Conservation (phyloP, 2,888 invertebrate genomes). For the Hololepta plana region DNA sequence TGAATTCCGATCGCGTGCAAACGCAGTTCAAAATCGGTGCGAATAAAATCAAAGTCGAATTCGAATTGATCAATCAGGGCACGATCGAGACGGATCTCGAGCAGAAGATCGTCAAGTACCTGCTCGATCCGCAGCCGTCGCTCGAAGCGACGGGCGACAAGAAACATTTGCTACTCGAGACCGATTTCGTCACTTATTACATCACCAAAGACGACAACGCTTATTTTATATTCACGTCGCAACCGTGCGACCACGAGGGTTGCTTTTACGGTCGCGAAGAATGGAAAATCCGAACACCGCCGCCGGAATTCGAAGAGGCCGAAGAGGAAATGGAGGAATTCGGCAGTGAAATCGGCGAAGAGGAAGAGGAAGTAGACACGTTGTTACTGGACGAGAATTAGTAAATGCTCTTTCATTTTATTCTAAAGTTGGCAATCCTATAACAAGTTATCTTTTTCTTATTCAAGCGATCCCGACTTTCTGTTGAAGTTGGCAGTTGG, state of each 20-base stretch:
- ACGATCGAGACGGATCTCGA: no score
- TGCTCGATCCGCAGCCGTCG: no score
- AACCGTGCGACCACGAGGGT: slow-evolving; percentile 19
- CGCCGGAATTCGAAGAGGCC: slow-evolving; percentile 1
- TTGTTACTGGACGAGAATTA: no score
- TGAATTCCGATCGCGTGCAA: slow-evolving; percentile 18
- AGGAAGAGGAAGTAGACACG: slow-evolving; percentile 1
- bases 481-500: no score
- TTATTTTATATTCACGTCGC: slow-evolving; percentile 23
- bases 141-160: no score
- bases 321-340: slow-evolving; percentile 1
- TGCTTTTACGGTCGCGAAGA: slow-evolving; percentile 21
- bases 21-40: slow-evolving; percentile 21
- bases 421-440: no score
- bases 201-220: slow-evolving; percentile 20
- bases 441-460: no score
- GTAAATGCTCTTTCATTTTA: no score
- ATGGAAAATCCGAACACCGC: slow-evolving; percentile 15
- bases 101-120: no score
- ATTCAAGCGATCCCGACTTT: no score
- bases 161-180: slow-evolving; percentile 15
- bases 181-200: slow-evolving; percentile 16
- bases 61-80: no score
- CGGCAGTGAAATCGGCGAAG: slow-evolving; percentile 6
- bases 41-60: slow-evolving; percentile 17